Percentiles rank a stretch among this genome's conserved stretches.
Evolutionary conservation across 2,797 vertebrate species (phyloP).

Genomic region (Cephalopachus bancanus): DNA sequence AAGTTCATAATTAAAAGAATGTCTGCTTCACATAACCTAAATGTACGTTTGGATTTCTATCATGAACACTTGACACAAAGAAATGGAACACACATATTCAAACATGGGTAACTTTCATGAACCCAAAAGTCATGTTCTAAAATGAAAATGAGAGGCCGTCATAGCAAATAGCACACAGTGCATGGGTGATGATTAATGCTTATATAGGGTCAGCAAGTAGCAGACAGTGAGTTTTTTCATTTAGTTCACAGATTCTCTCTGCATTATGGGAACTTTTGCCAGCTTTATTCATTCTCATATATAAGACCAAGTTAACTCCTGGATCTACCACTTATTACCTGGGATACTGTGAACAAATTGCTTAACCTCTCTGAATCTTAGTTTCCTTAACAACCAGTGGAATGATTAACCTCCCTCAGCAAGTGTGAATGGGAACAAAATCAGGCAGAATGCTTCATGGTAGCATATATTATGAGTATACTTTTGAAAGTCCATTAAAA

Average conservation of each 20-base stretch:
- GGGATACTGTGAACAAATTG: too few relatives aligned
- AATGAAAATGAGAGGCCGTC: background rate
- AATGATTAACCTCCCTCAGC: background rate
- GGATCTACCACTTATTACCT: too few relatives aligned
- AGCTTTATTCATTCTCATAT: background rate
- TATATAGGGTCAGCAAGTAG: rapidly evolving
- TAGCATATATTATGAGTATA: too few relatives aligned
- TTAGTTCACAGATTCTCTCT: background rate
- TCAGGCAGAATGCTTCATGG: background rate
- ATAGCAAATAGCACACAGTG: rapidly evolving
- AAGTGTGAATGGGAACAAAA: background rate
- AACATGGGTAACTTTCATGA: background rate
- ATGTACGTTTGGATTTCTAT: background rate
- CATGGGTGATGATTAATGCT: too few relatives aligned
- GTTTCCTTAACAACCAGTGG: background rate
- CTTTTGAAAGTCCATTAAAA: background rate
- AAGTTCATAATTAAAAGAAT: constrained; percentile 50
- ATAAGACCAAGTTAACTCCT: background rate
- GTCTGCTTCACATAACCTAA: background rate
- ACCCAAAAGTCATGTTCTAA: background rate
- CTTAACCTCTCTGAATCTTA: background rate
- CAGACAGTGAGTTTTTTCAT: background rate
- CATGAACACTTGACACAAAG: background rate
- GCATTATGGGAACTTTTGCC: background rate
- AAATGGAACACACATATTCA: background rate